Conservation (phyloP, 2,113 vertebrate species). For the Empidonax alnorum region DNA sequence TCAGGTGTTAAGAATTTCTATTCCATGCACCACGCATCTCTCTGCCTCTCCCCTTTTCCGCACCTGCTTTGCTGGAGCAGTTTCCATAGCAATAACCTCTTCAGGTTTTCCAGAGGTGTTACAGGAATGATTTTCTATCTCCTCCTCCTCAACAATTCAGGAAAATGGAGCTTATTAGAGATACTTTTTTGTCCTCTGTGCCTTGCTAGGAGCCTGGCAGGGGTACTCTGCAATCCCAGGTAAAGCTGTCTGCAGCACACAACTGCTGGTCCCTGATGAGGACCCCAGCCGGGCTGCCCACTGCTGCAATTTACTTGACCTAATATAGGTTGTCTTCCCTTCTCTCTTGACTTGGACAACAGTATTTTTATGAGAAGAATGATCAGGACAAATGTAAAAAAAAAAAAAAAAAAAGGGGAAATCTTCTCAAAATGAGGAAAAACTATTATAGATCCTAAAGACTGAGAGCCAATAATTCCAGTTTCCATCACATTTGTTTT, state of each 20-base stretch:
- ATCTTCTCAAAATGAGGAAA: background rate
- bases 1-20: conserved; percentile 34
- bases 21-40: background rate
- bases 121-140: conserved; percentile 76
- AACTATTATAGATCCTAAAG: background rate
- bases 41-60: background rate
- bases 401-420: background rate
- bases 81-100: conserved; percentile 84
- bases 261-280: conserved; percentile 30
- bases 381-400: background rate
- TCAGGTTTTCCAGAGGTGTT: conserved; percentile 79
- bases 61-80: conserved; percentile 66
- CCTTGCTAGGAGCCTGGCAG: conserved; percentile 55
- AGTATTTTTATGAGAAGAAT: background rate
- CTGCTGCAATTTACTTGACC: conserved; percentile 63
- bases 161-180: conserved; percentile 76
- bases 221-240: conserved; percentile 29
- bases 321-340: background rate
- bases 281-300: conserved; percentile 31
- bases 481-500: background rate
- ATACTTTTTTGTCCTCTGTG: conserved; percentile 31
- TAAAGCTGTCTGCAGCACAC: conserved; percentile 16
- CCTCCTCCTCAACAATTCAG: conserved; percentile 70
- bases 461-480: background rate
- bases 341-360: background rate